Percentiles rank a stretch among this genome's conserved stretches.
Conservation (phyloP, 2,113 vertebrate species). For the Leucosticte australis region DNA sequence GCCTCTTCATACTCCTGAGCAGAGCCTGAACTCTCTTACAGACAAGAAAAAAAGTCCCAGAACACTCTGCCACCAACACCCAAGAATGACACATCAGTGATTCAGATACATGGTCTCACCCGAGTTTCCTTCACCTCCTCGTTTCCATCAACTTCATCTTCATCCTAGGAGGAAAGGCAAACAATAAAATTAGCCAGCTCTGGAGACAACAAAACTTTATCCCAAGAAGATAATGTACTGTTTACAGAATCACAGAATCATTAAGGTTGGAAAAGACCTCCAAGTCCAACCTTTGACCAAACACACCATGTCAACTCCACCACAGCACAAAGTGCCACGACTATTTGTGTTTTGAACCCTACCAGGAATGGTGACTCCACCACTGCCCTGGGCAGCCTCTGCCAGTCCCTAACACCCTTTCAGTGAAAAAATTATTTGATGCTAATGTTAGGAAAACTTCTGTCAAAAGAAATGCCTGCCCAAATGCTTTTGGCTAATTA, state of each 20-base stretch:
- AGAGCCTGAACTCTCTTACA: neutral
- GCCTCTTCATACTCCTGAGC: neutral
- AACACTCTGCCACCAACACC: neutral
- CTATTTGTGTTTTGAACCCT: neutral
- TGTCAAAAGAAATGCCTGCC: neutral
- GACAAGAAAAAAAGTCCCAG: neutral
- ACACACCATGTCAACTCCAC: neutral
- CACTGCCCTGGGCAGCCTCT: neutral
- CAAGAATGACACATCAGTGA: neutral
- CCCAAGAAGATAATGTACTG: neutral
- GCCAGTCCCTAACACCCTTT: neutral
- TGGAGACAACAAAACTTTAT: neutral
- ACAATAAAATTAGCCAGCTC: neutral
- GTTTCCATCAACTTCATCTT: slow-evolving; percentile 69
- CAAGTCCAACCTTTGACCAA: neutral
- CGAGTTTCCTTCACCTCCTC: slow-evolving; percentile 66
- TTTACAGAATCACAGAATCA: neutral
- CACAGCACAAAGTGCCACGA: neutral
- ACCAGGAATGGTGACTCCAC: neutral
- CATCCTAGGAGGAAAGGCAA: slow-evolving; percentile 63
- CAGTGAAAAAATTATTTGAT: neutral
- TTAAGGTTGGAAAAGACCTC: neutral
- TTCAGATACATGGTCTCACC: neutral
- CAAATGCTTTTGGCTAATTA: neutral
- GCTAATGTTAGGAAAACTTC: neutral